Conservation (phyloP, 2,888 invertebrate species). For the Drosophila nr. perissopoda region DNA sequence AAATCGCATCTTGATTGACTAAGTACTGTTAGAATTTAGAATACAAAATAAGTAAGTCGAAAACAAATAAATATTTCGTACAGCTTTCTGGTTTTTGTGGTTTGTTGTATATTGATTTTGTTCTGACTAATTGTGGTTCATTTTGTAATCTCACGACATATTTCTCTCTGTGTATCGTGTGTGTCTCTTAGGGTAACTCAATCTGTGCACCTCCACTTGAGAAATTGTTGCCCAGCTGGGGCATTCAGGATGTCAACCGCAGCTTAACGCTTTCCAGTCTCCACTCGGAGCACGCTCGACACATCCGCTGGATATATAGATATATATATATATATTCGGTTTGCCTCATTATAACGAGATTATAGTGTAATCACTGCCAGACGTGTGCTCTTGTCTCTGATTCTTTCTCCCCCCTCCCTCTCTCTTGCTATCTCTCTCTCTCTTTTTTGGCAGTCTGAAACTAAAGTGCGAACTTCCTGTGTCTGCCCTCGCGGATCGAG, state of each 20-base stretch:
- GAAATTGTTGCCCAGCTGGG: constrained; percentile 66
- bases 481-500: constrained; percentile 30
- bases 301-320: constrained; percentile 65
- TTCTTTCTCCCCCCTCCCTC: constrained; percentile 21
- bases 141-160: background rate
- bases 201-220: constrained; percentile 60
- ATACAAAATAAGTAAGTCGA: background rate
- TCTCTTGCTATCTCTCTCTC: constrained; percentile 5
- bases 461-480: constrained; percentile 76
- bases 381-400: constrained; percentile 53
- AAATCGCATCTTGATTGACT: background rate
- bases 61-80: background rate
- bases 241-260: constrained; percentile 78
- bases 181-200: constrained; percentile 62
- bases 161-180: constrained; percentile 1
- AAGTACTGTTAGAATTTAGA: background rate
- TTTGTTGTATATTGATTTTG: background rate
- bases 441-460: constrained; percentile 14
- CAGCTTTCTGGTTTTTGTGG: background rate
- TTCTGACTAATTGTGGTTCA: background rate
- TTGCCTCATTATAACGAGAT: constrained; percentile 74
- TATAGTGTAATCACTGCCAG: constrained; percentile 72
- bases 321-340: constrained; percentile 41
- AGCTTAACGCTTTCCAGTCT: constrained; percentile 53
- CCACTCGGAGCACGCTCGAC: constrained; percentile 55